A percentile compares a stretch with the other conserved stretches of the same genome.
These are phyloP conservation scores for Pygmarrhopalites habei DNA, from an alignment of 1,140 invertebrate genomes.

Conservation along the genomic window DNA sequence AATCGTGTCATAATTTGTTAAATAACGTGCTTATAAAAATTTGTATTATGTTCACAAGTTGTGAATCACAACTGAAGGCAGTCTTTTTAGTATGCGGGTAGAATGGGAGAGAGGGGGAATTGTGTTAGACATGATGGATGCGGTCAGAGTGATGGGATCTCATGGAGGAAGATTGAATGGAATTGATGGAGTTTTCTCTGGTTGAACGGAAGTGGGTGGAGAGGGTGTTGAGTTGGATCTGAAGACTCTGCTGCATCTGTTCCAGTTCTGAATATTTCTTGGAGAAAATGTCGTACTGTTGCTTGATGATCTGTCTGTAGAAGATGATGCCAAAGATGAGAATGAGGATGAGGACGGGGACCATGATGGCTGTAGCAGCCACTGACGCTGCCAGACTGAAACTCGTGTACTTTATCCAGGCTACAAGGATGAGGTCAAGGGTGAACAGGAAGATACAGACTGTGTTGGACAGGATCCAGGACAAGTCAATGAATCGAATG, in stretches of 20 bases:
- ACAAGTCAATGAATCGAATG: slow-evolving; percentile 28
- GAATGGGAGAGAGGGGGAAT: too few species aligned
- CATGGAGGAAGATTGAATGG: too few species aligned
- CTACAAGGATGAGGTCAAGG: slow-evolving; percentile 34
- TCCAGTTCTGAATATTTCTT: slow-evolving; percentile 32
- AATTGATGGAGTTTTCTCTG: too few species aligned
- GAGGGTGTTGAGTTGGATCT: not conserved
- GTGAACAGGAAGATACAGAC: slow-evolving; percentile 35
- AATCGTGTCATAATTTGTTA: too few species aligned
- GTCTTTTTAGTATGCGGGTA: too few species aligned
- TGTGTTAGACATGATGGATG: too few species aligned
- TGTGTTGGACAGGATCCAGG: slow-evolving; percentile 35
- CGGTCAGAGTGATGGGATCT: too few species aligned
- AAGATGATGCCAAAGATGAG: slow-evolving; percentile 32
- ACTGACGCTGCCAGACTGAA: slow-evolving; percentile 24
- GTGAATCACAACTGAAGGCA: too few species aligned
- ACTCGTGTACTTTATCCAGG: slow-evolving; percentile 34
- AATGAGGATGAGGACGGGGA: slow-evolving; percentile 32
- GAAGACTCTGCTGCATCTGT: slow-evolving; percentile 10
- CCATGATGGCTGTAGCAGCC: slow-evolving; percentile 36
- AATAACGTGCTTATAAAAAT: too few species aligned
- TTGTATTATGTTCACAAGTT: too few species aligned
- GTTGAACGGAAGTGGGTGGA: too few species aligned
- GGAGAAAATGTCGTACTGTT: slow-evolving; percentile 31
- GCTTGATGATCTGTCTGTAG: slow-evolving; percentile 33